Base-by-base conservation (phyloP, 1,140 invertebrate species). In the Antheraea mylitta region DNA sequence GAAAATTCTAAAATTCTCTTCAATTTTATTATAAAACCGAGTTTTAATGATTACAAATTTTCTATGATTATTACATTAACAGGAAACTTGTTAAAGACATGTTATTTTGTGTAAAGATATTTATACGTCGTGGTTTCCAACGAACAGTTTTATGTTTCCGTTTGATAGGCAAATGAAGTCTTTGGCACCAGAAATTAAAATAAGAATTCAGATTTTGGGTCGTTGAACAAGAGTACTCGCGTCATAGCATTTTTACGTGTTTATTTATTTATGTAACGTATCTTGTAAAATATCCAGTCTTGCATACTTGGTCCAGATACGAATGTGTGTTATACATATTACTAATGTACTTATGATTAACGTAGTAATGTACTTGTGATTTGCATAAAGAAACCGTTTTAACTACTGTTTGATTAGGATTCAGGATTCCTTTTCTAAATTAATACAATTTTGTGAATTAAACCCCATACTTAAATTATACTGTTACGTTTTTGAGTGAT, bases 61-160 rank as follows among this genome's bases (percentile, higher is more conserved):
- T 22, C 7, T 61, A 61, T 36, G 3, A 9, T 61, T 61, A 61
- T 53, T 53, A 53, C 45, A 53, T 53, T 53, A 53, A 13, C 45
- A 53, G n/a, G 65, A 63, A 63, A 42, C 58, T 58, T 66, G 65
- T 66, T 69, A 72, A 69, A 69, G 71, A 68, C 58, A 68, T 45
- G 58, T 59, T 58, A 68, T 72, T 72, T 65, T 68, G 66, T 71
- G 58, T 64, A 68, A 60, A 30, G 22, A 30, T 30, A 64, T 71
- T 68, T 68, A 68, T 66, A 66, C 66, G 63, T 63, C 66, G 71
- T 22, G 64, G 71, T 69, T 69, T 66, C 64, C 58, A 66, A 22
- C 58, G 58, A 69, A 69, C 71, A 72, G 63, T 66, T 72, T 71
- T 72, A 72, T 72, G 64, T 68, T 69, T 72, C 70, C 70, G 63